Percentiles rank a stretch among this genome's conserved stretches.
Conservation (phyloP, 1,140 invertebrate species). For the Drosophila orena region DNA sequence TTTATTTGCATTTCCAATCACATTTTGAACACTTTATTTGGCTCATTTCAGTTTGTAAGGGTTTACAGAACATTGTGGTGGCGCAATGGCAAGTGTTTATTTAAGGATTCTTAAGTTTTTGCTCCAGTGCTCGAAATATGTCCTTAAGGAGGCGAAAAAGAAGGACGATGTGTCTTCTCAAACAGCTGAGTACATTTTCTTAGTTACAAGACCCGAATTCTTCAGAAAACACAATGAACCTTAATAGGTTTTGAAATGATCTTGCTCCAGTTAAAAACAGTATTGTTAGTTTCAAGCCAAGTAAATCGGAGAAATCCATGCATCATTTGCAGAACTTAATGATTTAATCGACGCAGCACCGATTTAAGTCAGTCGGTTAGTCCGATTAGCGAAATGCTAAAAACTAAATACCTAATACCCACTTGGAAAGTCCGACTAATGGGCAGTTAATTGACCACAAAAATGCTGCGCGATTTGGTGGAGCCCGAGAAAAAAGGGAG, state of each 20-base stretch:
- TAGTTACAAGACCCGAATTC: background rate
- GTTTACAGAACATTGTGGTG: background rate
- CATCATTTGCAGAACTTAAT: conserved; percentile 11
- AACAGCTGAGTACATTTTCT: background rate
- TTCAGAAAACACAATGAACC: too few species aligned
- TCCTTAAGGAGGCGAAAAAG: background rate
- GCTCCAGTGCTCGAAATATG: background rate
- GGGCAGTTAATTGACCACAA: conserved; percentile 72
- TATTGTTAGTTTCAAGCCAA: background rate
- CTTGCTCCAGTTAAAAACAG: too few species aligned
- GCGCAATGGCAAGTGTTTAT: conserved; percentile 26
- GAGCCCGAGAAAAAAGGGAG: conserved; percentile 1
- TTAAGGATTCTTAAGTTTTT: background rate
- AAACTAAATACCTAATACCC: conserved; percentile 26
- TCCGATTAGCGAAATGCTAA: conserved; percentile 20
- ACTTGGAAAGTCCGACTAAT: conserved; percentile 33
- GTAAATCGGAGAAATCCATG: conserved; percentile 8
- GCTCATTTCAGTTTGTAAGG: too few species aligned
- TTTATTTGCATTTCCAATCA: conserved; percentile 14
- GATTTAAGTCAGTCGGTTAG: conserved; percentile 6
- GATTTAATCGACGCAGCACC: conserved; percentile 20
- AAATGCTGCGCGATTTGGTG: conserved; percentile 46
- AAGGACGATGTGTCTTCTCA: background rate
- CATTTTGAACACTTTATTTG: background rate
- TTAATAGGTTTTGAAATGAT: too few species aligned